A percentile compares a stretch with the other conserved stretches of the same genome.
Conservation (phyloP, 2,797 vertebrate genomes). For the Amblyraja radiata region DNA sequence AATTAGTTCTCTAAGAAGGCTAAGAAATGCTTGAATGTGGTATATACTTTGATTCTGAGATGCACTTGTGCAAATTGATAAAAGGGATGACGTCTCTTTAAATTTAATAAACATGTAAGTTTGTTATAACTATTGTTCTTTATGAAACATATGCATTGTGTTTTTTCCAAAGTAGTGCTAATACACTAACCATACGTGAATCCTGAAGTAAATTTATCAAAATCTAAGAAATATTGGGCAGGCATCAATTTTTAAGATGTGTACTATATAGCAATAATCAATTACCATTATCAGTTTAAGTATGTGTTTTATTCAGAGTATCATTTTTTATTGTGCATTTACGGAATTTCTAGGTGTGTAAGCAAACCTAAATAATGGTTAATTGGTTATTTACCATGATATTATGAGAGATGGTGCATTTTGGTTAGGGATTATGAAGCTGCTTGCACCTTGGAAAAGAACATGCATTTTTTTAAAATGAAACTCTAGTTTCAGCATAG, state of each 20-base stretch:
- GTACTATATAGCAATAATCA: conserved; percentile 35
- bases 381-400: conserved; percentile 25
- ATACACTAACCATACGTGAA: conserved; percentile 19
- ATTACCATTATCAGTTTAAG: conserved; percentile 27
- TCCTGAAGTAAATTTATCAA: conserved; percentile 21
- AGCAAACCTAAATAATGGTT: conserved; percentile 22
- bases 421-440: conserved; percentile 6
- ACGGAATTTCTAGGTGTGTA: conserved; percentile 27
- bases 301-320: conserved; percentile 33
- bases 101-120: conserved; percentile 32
- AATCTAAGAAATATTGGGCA: conserved; percentile 31
- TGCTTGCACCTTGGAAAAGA: conserved; percentile 25
- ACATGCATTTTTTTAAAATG: conserved; percentile 3
- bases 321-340: conserved; percentile 32
- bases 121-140: conserved; percentile 31
- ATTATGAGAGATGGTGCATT: background rate
- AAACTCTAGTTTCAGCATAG: conserved; percentile 4
- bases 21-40: conserved; percentile 29
- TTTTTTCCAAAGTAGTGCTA: conserved; percentile 26
- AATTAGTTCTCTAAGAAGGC: conserved; percentile 29
- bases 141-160: conserved; percentile 27
- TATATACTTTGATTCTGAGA: conserved; percentile 31
- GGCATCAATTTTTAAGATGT: conserved; percentile 29
- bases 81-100: conserved; percentile 35
- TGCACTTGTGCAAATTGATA: conserved; percentile 28